Base-by-base conservation (phyloP, 64 coral and sea anemone genomes). In the Stylophora pistillata region DNA sequence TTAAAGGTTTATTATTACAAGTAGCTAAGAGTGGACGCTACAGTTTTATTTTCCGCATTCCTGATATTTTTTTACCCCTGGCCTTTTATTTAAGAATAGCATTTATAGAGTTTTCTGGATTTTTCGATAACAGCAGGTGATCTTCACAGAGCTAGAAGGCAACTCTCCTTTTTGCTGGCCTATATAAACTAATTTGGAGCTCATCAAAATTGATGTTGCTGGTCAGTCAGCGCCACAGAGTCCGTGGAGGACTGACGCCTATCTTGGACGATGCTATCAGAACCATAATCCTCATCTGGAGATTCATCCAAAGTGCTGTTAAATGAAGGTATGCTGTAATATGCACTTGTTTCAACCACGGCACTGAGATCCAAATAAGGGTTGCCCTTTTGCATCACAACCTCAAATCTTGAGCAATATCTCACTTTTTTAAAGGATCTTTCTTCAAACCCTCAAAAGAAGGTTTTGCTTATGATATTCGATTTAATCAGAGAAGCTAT, bases 321-420 rank as follows among this genome's bases (percentile, higher is more conserved):
- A 52, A 82, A 73, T 11, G 78, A 82, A 58, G 78, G 89, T 15
- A 75, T 56, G 16, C 68, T 85, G 37, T 87, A 94, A 4, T 85
- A 90, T 17, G 31, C 59, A 2, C 27, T 31, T 31, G 34, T 53
- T 29, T 78, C 74, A 41, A 78, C 69, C 68, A 89, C 33, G 17
- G 61, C 85, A 71, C 31, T 86, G 4, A 90, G 27, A 33, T 94
- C 93, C 65, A 90, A 56, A 56, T 94, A 94, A 2, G 93, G 88
- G 41, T 85, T 87, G n/a, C 90, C 74, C 37, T 79, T 56, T 58
- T 86, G 76, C 93, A 94, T 94, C 76, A 94, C 90, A 5, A 32
- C 28, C 68, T 94, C 93, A 1, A 94, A 82, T 28, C 33, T 37
- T 47, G 3, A 3, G 37, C 37, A 47, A 47, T 47, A 47, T 47